Base-by-base conservation (phyloP, 2,888 invertebrate species). In the Eupithecia inturbata region DNA sequence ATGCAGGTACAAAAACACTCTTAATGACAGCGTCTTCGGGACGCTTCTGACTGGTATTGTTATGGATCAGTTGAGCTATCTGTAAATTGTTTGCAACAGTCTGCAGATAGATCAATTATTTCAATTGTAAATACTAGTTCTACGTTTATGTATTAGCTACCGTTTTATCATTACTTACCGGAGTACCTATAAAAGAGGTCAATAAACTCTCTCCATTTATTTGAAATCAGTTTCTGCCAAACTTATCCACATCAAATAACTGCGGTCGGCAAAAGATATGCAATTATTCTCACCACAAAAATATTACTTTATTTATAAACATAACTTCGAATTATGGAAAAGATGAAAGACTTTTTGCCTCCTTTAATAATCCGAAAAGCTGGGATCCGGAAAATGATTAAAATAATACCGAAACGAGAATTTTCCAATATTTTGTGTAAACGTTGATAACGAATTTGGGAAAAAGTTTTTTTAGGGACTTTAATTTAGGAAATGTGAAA, bases 361-460 rank as follows among this genome's bases (percentile, higher is more conserved):
- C 49, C 62, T 71, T 70, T 72, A 70, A 70, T 67, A 72, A 72
- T 70, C 70, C n/a, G 62, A 45, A 75, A 72, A 70, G 70, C 72
- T 53, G 67, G 72, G 67, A 64, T 28, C 64, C 70, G 62, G 71
- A 71, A 73, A 73, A 71, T 71, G 64, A 26, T 71, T 71, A 68
- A 68, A 72, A 71, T 70, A 75, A 72, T 70, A 70, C 60, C 31
- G 66, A 62, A 68, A 71, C 72, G 70, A 49, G 72, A 68, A 70
- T 68, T 72, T 68, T 66, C 64, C 75, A 73, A 76, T 76, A 76
- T 76, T 73, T 76, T 73, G 73, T 71, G 70, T 49, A 73, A 73
- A 73, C 73, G 68, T 68, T 73, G 72, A 76, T 73, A 57, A 45
- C 64, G 45, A 72, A 73, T 70, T 68, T 45, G n/a, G 31, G 41